These are phyloP conservation scores for Bergia puertoricense DNA, from an alignment of 92 coral and sea anemone species.

Conservation along the genomic window DNA sequence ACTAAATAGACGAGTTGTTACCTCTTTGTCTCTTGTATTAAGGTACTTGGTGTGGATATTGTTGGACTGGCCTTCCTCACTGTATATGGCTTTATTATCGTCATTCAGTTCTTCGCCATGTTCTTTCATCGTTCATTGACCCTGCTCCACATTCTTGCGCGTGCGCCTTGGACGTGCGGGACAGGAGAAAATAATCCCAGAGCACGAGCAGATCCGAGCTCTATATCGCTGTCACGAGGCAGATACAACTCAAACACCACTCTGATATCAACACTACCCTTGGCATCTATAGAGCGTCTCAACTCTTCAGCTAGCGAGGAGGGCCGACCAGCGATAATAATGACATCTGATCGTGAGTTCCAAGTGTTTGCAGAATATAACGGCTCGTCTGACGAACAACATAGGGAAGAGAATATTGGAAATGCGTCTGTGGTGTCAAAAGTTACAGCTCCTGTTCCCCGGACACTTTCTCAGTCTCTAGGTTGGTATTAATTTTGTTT, in stretches of 20 bases:
- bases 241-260: slow-evolving; percentile 19
- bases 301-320: slow-evolving; percentile 22
- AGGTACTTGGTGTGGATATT: slow-evolving; percentile 41
- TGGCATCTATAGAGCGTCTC: slow-evolving; percentile 28
- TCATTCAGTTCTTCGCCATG: slow-evolving; percentile 57
- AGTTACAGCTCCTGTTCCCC: neutral
- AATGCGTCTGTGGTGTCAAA: slow-evolving; percentile 3
- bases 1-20: too few relatives aligned
- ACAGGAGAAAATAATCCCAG: slow-evolving; percentile 23
- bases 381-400: neutral
- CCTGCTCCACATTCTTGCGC: slow-evolving; percentile 52
- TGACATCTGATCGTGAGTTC: slow-evolving; percentile 12
- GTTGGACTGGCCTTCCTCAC: slow-evolving; percentile 53
- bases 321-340: slow-evolving; percentile 1
- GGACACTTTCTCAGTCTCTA: neutral
- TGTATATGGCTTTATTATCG: slow-evolving; percentile 49
- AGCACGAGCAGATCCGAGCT: neutral
- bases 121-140: slow-evolving; percentile 52
- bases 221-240: neutral
- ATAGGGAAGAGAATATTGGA: neutral
- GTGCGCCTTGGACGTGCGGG: slow-evolving; percentile 56
- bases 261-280: slow-evolving; percentile 17
- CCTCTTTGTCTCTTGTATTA: neutral
- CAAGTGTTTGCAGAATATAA: slow-evolving; percentile 18
- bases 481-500: neutral